A percentile compares a stretch with the other conserved stretches of the same genome.
phyloP scores from a whole-genome alignment of 2,113 vertebrate species.

The Hydrochoerus hydrochaeris region DNA sequence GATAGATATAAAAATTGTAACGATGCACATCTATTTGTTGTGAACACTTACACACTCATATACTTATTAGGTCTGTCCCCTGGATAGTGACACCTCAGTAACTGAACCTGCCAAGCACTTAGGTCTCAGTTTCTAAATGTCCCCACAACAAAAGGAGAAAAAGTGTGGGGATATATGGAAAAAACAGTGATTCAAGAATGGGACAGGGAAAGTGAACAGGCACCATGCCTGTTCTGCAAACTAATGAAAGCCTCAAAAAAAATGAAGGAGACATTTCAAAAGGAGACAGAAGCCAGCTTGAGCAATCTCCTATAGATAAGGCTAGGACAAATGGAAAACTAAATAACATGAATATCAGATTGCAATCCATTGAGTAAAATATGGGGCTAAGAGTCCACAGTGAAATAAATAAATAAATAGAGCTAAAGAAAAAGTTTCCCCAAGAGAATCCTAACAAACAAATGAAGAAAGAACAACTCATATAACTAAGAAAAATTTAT shows the following conservation, averaged over 20 bases:
- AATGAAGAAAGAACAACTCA: background rate
- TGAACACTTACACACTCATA: background rate
- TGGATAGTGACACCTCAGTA: background rate
- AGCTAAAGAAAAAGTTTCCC: background rate
- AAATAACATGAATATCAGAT: background rate
- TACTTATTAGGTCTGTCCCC: background rate
- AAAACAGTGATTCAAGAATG: background rate
- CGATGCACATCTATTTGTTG: too few species aligned
- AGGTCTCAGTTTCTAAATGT: background rate
- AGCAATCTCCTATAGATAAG: background rate
- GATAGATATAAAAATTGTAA: background rate
- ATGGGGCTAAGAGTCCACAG: background rate
- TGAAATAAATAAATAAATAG: background rate
- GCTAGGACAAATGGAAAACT: background rate
- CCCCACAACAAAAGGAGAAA: background rate
- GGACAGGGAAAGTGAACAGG: background rate
- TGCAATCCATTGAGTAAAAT: background rate
- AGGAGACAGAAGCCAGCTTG: background rate
- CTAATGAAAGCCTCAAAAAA: background rate
- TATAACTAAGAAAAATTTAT: background rate
- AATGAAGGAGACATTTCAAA: background rate
- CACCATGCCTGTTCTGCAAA: background rate
- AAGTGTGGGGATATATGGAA: background rate
- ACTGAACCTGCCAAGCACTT: background rate
- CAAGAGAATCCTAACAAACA: background rate